Percentiles rank a stretch among this genome's conserved stretches.
Conservation (phyloP, 2,113 vertebrate genomes). For the Ginglymostoma cirratum region DNA sequence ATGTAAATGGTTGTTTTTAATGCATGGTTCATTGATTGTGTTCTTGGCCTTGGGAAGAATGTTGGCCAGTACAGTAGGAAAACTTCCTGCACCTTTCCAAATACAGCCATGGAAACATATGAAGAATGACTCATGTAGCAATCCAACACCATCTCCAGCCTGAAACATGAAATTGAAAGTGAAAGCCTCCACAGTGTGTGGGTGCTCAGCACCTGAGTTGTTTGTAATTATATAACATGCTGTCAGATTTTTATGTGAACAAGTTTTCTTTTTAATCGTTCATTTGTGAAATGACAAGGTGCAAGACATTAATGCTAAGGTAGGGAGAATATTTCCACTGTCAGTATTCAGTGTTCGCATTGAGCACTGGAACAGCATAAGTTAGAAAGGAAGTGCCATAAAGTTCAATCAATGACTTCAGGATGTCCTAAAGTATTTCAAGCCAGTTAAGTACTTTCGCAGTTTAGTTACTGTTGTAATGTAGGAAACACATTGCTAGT, state of each 20-base stretch:
- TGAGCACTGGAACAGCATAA: neutral
- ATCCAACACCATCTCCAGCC: neutral
- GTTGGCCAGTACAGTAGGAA: neutral
- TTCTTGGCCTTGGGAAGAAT: neutral
- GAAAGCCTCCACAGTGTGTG: neutral
- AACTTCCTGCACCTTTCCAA: neutral
- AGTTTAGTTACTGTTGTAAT: neutral
- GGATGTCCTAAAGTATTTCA: neutral
- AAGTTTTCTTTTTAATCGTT: neutral
- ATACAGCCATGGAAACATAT: neutral
- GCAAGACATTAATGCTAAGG: neutral
- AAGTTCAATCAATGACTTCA: neutral
- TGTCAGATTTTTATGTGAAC: neutral
- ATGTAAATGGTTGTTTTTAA: neutral
- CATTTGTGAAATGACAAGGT: neutral
- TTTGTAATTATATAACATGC: neutral
- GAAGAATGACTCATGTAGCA: neutral
- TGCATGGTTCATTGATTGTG: neutral
- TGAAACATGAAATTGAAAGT: neutral
- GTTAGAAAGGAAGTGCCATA: neutral
- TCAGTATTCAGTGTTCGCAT: neutral
- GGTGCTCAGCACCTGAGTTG: neutral
- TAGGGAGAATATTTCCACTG: neutral
- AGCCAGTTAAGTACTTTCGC: neutral
- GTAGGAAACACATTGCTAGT: neutral